These are phyloP conservation scores for Meriones psammophilus DNA, from an alignment of 2,797 vertebrate genomes.

Conservation along the genomic window DNA sequence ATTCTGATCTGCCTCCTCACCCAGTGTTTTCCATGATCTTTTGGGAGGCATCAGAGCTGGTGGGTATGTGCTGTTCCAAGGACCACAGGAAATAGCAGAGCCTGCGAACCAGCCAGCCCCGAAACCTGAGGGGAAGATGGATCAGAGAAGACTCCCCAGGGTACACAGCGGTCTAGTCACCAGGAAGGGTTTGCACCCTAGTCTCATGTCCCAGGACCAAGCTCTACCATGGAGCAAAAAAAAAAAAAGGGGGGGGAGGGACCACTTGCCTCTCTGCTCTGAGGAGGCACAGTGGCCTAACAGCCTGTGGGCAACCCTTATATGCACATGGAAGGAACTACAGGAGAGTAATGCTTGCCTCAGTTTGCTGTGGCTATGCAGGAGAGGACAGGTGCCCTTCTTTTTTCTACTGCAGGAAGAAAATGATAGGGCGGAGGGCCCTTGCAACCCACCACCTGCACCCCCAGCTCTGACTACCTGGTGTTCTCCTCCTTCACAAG, in stretches of 20 bases:
- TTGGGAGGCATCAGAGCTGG: conserved; percentile 81
- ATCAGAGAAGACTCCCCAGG: background rate
- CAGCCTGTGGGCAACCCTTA: background rate
- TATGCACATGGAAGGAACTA: background rate
- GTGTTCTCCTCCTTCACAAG: conserved; percentile 92
- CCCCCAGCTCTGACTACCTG: conserved; percentile 88
- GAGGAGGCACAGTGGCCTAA: background rate
- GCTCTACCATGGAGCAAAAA: background rate
- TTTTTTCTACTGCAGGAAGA: conserved; percentile 11
- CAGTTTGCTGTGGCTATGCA: background rate
- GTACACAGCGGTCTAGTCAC: background rate
- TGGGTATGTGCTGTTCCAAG: conserved; percentile 88
- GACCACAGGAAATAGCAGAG: conserved; percentile 92
- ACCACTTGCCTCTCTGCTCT: background rate
- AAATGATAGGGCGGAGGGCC: background rate
- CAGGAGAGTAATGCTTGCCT: background rate
- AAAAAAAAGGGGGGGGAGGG: background rate
- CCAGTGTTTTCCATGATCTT: conserved; percentile 89
- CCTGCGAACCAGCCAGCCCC: conserved; percentile 96
- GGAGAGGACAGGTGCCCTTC: background rate
- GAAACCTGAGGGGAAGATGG: conserved; percentile 89
- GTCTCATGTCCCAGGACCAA: background rate
- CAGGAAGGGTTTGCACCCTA: conserved; percentile 1
- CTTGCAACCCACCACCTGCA: background rate
- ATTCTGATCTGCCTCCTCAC: conserved; percentile 84